These are phyloP conservation scores for Pitangus sulphuratus DNA, from an alignment of 2,797 vertebrate species.

Conservation along the genomic window DNA sequence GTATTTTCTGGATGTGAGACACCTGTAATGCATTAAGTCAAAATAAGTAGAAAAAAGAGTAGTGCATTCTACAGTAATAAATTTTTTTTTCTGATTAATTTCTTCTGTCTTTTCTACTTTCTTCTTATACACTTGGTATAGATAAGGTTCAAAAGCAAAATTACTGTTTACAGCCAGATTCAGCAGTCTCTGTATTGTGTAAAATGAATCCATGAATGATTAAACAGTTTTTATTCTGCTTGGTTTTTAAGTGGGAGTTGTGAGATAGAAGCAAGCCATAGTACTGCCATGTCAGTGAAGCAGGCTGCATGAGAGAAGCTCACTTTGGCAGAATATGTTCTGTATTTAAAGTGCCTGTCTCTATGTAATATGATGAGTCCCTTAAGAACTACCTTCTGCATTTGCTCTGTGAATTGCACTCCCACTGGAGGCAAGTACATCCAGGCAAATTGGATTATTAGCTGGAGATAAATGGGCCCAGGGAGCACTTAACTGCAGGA, in stretches of 20 bases:
- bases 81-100: not conserved
- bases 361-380: constrained; percentile 5
- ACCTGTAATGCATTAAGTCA: not conserved
- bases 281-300: not conserved
- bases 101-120: not conserved
- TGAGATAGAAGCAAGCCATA: not conserved
- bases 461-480: constrained; percentile 34
- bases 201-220: constrained; percentile 9
- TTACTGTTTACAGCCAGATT: not conserved
- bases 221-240: not conserved
- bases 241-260: not conserved
- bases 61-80: not conserved
- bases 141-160: not conserved
- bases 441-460: constrained; percentile 40
- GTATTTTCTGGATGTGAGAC: not conserved
- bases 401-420: constrained; percentile 16
- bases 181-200: not conserved
- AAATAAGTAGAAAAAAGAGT: not conserved
- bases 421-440: not conserved
- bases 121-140: not conserved
- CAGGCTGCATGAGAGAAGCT: not conserved
- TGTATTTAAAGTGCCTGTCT: constrained; percentile 19
- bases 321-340: not conserved
- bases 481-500: constrained; percentile 34
- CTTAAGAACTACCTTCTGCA: constrained; percentile 5